Conservation (phyloP, 2,888 invertebrate species). For the Drosophila putrida region DNA sequence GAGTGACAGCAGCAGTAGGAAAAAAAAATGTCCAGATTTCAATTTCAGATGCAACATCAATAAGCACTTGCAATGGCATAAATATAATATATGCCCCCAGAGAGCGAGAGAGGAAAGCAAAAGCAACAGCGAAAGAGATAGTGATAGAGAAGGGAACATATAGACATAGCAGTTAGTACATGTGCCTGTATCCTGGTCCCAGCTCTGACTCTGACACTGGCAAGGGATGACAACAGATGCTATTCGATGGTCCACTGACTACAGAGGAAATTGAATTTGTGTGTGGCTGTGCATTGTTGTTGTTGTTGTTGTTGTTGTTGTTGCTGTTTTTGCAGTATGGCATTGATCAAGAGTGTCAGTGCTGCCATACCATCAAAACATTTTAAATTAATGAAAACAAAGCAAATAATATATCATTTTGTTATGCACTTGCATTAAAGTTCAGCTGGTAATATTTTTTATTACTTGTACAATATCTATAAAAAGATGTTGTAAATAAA, state of each 20-base stretch:
- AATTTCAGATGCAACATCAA: conserved; percentile 82
- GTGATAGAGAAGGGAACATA: conserved; percentile 4
- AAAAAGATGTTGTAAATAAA: too few species aligned
- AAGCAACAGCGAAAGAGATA: conserved; percentile 28
- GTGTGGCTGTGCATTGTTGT: conserved; percentile 14
- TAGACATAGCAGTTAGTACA: conserved; percentile 30
- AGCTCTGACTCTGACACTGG: conserved; percentile 23
- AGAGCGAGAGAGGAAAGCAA: conserved; percentile 15
- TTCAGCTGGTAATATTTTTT: too few species aligned
- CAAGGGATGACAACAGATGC: conserved; percentile 40
- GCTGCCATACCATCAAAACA: conserved; percentile 19
- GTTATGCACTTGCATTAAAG: too few species aligned
- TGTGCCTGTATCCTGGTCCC: conserved; percentile 9
- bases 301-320: conserved; percentile 10
- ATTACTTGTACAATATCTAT: too few species aligned
- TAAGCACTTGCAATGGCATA: conserved; percentile 78
- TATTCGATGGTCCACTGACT: conserved; percentile 50
- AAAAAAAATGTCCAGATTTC: conserved; percentile 64
- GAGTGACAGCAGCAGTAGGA: conserved; percentile 18
- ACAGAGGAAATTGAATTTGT: conserved; percentile 77
- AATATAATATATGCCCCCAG: conserved; percentile 67
- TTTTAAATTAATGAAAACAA: conserved; percentile 37
- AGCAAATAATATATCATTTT: too few species aligned
- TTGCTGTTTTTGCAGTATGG: conserved; percentile 1
- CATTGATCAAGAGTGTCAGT: conserved; percentile 6